These are phyloP conservation scores for Gasterosteus nipponicus DNA, from an alignment of 2,113 vertebrate genomes.

Conservation along the genomic window DNA sequence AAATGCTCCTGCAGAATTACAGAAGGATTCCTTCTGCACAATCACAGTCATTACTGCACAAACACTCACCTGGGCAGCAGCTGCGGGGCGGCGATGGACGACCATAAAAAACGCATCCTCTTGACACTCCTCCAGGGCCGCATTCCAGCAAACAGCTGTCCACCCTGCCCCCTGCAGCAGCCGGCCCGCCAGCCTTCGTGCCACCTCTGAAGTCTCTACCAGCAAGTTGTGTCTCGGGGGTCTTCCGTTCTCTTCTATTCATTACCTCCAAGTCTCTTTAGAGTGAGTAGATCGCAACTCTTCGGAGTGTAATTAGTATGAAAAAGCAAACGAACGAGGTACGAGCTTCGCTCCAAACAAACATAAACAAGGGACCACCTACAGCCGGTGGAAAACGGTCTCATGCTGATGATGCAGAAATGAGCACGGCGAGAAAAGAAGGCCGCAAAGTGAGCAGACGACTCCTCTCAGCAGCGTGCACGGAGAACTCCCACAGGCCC, in stretches of 20 bases:
- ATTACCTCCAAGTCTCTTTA: conserved; percentile 36
- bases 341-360: conserved; percentile 13
- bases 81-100: conserved; percentile 58
- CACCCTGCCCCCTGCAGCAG: conserved; percentile 34
- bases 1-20: conserved; percentile 67
- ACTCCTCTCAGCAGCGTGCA: conserved; percentile 6
- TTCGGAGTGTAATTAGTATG: conserved; percentile 36
- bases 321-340: conserved; percentile 18
- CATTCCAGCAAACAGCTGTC: conserved; percentile 80
- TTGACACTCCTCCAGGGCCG: conserved; percentile 62
- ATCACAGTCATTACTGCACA: conserved; percentile 75
- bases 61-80: conserved; percentile 79
- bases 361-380: conserved; percentile 40
- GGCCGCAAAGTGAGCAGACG: conserved; percentile 55
- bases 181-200: conserved; percentile 32
- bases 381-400: conserved; percentile 17
- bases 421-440: conserved; percentile 18
- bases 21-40: conserved; percentile 68
- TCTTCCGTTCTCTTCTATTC: conserved; percentile 20
- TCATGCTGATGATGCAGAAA: conserved; percentile 24
- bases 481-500: conserved; percentile 13
- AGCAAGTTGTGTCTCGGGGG: conserved; percentile 10
- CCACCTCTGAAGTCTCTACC: conserved; percentile 39
- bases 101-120: conserved; percentile 70
- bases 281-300: conserved; percentile 31